Conservation (phyloP, 2,797 vertebrate species). For the Labeo calbasu region DNA sequence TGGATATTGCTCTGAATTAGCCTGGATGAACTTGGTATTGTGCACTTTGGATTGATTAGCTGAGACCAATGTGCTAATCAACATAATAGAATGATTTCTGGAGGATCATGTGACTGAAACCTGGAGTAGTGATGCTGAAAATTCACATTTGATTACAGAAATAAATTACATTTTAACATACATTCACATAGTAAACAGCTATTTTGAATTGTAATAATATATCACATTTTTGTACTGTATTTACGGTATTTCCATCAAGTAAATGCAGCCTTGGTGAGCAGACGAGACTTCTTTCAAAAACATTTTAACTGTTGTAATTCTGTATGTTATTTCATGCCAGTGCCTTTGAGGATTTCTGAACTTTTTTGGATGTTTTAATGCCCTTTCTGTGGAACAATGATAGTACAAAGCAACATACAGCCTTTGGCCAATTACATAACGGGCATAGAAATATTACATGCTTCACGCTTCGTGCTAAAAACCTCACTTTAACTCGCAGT, state of each 20-base stretch:
- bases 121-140: background rate
- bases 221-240: background rate
- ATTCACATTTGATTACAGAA: fast-evolving
- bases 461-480: background rate
- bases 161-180: background rate
- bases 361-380: background rate
- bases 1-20: background rate
- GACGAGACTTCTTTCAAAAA: background rate
- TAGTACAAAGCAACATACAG: background rate
- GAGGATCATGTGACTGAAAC: background rate
- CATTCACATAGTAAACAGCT: background rate
- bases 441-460: background rate
- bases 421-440: background rate
- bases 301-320: background rate
- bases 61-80: background rate
- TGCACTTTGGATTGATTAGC: background rate
- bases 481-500: background rate
- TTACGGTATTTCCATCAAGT: background rate
- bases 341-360: background rate
- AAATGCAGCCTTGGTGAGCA: background rate
- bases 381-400: background rate
- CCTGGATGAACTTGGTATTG: background rate
- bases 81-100: background rate
- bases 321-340: background rate
- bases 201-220: background rate